Conservation (phyloP, 53 echinoderm and acorn worm genomes). For the Apostichopus leukothele region DNA sequence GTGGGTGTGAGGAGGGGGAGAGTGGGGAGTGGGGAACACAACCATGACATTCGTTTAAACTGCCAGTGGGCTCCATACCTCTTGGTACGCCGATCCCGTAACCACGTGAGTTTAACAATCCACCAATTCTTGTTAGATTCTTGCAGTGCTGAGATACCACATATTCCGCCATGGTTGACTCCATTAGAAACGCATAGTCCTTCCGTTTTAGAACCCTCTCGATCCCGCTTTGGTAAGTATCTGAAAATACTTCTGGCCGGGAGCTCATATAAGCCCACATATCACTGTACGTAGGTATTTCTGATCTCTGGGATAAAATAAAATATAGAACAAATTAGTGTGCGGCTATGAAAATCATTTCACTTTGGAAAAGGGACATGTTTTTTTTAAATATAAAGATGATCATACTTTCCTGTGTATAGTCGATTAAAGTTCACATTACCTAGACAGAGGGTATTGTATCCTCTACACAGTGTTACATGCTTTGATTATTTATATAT, state of each 20-base stretch:
- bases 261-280: constrained; percentile 95
- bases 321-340: neutral
- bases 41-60: too few species aligned
- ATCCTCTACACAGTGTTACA: too few species aligned
- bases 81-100: constrained; percentile 94
- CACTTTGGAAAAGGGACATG: neutral
- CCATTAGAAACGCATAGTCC: constrained; percentile 96
- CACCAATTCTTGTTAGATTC: constrained; percentile 93
- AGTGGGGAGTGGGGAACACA: too few species aligned
- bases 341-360: too few species aligned
- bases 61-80: constrained; percentile 54
- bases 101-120: constrained; percentile 84
- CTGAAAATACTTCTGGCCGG: constrained; percentile 72
- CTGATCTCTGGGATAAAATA: constrained; percentile 66
- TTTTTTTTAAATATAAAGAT: neutral
- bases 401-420: neutral
- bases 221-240: constrained; percentile 82
- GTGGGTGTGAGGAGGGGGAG: too few species aligned
- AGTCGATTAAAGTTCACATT: too few species aligned
- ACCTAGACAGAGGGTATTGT: too few species aligned
- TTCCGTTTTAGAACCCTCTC: constrained; percentile 75
- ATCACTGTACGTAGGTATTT: constrained; percentile 77
- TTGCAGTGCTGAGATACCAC: constrained; percentile 76
- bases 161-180: constrained; percentile 91
- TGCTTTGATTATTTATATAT: too few species aligned